Conservation (phyloP, 2,797 vertebrate genomes). For the Staurois parvus region DNA sequence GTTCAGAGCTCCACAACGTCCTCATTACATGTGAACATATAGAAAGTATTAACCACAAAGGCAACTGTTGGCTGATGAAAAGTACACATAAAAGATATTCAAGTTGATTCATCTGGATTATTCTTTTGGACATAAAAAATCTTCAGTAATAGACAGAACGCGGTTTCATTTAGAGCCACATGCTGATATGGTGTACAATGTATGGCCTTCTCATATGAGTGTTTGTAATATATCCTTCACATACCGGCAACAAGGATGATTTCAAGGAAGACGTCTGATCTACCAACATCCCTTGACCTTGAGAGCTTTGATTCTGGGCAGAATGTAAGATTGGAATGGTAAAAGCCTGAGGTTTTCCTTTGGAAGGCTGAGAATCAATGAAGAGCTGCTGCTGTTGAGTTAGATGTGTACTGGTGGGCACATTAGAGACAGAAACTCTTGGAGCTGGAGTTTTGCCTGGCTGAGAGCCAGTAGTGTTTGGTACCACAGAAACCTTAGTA, state of each 20-base stretch:
- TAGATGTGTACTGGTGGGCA: background rate
- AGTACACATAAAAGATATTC: background rate
- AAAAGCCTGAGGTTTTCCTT: slow-evolving; percentile 34
- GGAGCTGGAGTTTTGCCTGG: slow-evolving; percentile 4
- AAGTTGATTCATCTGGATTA: too few relatives aligned
- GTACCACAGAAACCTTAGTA: slow-evolving; percentile 12
- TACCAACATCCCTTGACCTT: slow-evolving; percentile 71
- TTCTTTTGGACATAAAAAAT: too few relatives aligned
- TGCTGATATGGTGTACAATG: too few relatives aligned
- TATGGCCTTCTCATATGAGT: too few relatives aligned
- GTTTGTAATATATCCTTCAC: background rate
- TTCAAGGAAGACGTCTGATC: slow-evolving; percentile 46
- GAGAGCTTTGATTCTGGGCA: slow-evolving; percentile 74
- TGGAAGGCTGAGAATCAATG: background rate
- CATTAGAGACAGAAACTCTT: slow-evolving; percentile 5
- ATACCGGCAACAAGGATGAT: slow-evolving; percentile 18
- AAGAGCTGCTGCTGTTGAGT: background rate
- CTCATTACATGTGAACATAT: too few relatives aligned
- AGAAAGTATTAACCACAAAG: background rate
- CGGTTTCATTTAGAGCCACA: too few relatives aligned
- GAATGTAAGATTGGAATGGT: slow-evolving; percentile 5
- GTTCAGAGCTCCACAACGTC: too few relatives aligned
- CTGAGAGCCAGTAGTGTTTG: slow-evolving; percentile 17
- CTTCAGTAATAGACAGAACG: too few relatives aligned
- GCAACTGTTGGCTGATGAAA: background rate